Evolutionary conservation across 2,888 invertebrate species (phyloP), one percentile per base, ranked within the genome.

Genomic region (Rhodophaea formosa): DNA sequence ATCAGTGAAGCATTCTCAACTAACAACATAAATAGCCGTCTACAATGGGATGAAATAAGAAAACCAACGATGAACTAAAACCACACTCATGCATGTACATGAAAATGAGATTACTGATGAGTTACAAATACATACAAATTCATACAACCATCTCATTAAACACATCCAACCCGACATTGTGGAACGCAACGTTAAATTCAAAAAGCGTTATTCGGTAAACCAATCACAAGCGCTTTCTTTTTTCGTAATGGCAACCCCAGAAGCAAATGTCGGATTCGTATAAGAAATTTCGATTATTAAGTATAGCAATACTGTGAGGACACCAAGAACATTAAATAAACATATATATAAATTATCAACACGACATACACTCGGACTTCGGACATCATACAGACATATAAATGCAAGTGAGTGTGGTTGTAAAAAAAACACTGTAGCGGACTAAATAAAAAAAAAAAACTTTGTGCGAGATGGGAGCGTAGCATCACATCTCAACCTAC

Each of bases 391-490:
- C 77, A 71, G 69, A 77, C 76, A 87, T 74, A 84, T 85, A 84
- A 83, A 90, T 91, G 90, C 90, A 90, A 80, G 88, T 90, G 90
- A 90, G 90, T 90, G 90, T 91, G 90, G 90, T 88, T 88, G 80
- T 82, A 70, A 68, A 69, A 71, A 73, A 76, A 80, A 80, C 79
- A 83, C 80, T 88, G 84, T 86, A 84, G 88, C 87, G 85, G 84
- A 77, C 75, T 69, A 69, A 71, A 69, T 72, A 60, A 66, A 53
- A 66, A 65, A 70, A 39, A 52, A 63, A 62, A 47, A 17, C 32
- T 42, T 46, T 49, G 58, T 60, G 57, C 53, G 60, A 62, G 57
- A 66, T 53, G 15, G 16, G 12, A 16, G 16, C 35, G 32, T 35
- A 12, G 16, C 32, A 10, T 35, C 16, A 51, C 51, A 17, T 51